These are phyloP conservation scores for Muntiacus muntjak DNA, from an alignment of 2,113 vertebrate species.

Conservation along the genomic window DNA sequence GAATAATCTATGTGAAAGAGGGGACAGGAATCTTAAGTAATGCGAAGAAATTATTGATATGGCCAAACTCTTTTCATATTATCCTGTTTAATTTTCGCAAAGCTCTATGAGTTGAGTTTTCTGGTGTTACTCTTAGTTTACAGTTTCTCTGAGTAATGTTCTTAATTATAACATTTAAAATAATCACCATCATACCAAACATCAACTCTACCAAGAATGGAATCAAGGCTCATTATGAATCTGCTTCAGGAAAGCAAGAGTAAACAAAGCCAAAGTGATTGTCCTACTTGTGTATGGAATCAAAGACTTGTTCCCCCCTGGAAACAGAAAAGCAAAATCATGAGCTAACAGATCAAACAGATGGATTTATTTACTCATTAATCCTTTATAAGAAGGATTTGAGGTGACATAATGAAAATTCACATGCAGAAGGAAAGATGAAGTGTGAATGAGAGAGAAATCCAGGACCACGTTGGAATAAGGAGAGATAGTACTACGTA, in stretches of 20 bases:
- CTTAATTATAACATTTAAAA: background rate
- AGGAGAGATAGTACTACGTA: background rate
- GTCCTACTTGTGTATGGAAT: background rate
- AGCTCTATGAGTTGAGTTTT: background rate
- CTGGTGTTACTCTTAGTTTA: background rate
- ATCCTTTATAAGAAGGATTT: background rate
- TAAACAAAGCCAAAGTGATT: background rate
- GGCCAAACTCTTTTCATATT: background rate
- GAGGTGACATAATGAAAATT: background rate
- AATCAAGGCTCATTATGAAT: background rate
- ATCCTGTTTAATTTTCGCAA: background rate
- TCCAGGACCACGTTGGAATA: background rate
- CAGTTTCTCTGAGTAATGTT: background rate
- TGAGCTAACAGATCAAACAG: background rate
- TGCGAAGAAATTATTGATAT: background rate
- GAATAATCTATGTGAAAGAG: constrained; percentile 53
- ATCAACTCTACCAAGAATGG: background rate
- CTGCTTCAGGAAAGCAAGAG: background rate
- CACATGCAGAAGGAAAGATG: background rate
- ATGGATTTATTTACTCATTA: background rate
- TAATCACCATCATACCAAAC: background rate
- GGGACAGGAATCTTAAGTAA: background rate
- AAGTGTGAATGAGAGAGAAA: background rate
- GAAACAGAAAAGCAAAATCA: background rate
- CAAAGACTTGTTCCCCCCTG: background rate